Evolutionary conservation across 2,888 invertebrate genomes (phyloP), one percentile per base, ranked within the genome.

Genomic region (Euzetes globulus): DNA sequence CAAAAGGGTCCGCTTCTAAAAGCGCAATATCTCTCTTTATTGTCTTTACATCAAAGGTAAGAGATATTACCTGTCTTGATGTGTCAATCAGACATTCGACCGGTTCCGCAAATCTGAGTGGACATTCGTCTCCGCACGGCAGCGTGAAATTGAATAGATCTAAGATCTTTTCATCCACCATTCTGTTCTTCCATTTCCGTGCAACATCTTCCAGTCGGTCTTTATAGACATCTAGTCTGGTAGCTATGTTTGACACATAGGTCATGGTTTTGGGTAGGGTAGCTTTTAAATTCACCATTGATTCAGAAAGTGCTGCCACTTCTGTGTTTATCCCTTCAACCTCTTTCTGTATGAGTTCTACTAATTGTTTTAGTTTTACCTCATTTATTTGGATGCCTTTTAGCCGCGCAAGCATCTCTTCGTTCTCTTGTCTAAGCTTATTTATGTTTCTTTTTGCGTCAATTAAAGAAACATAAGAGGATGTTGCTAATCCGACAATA

Each of bases 101-200:
- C 9, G 60, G 60, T 17, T 33, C 33, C 1, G 29, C 17, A 2
- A 60, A 33, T 9, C 6, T 15, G 9, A 60, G 33, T 6, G 29
- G 29, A 33, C 60, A 60, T 33, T 17, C 17, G 3, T 60, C 60
- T 2, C n/a, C n/a, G 33, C 60, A 60, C 4, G 60, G 60, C 1
- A 60, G 60, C 1, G 60, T 60, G 33, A 60, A 60, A 33, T 60
- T 60, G 17, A 60, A 60, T 22, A 60, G 15, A 33, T 60, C 60
- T 13, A 60, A 33, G 1, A 60, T 2, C 5, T 60, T 60, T 2
- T 60, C 60, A 11, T 60, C 60, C 1, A 60, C 33, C 15, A 1
- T 29, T n/a, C 17, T 33, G 0, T 17, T 7, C 17, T 60, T 60
- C 60, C 60, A 60, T 3, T 29, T 33, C 17, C 60, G 15, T 3